Evolutionary conservation across 2,113 vertebrate genomes (phyloP).

Genomic region (Capreolus pygargus): DNA sequence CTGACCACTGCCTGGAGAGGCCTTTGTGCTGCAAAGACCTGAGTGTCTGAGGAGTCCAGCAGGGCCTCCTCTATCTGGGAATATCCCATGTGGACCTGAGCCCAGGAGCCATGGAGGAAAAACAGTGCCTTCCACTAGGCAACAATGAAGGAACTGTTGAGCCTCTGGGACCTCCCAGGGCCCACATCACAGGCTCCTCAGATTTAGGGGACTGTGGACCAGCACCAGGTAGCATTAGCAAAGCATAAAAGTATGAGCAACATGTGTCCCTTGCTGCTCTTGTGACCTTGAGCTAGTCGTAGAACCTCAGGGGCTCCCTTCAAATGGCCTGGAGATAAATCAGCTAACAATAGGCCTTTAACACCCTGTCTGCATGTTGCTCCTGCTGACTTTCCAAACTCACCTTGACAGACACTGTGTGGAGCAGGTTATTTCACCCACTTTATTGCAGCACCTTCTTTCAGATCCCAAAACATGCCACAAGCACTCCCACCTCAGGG

Average conservation of each 20-base stretch:
- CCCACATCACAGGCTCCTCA: background rate
- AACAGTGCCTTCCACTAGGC: background rate
- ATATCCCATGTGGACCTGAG: background rate
- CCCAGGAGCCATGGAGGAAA: background rate
- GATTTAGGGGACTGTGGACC: background rate
- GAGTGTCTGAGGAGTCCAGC: slow-evolving; percentile 8
- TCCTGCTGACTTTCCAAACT: slow-evolving; percentile 33
- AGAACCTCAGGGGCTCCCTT: background rate
- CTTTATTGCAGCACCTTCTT: background rate
- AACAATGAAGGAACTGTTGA: slow-evolving; percentile 4
- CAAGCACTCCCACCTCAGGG: background rate
- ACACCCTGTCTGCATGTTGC: background rate
- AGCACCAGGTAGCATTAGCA: slow-evolving; percentile 10
- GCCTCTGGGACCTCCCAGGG: background rate
- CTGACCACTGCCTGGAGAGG: background rate
- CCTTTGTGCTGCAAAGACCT: background rate
- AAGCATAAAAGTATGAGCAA: background rate
- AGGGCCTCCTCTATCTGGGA: background rate
- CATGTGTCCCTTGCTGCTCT: background rate
- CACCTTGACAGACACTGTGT: background rate
- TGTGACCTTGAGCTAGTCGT: slow-evolving; percentile 28
- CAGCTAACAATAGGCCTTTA: slow-evolving; percentile 30
- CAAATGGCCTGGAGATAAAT: background rate
- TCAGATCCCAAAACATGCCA: background rate
- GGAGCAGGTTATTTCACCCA: background rate